Percentiles rank a stretch among this genome's conserved stretches.
Evolutionary conservation across 2,888 invertebrate genomes (phyloP).

Genomic region (Troides oblongomaculatus): DNA sequence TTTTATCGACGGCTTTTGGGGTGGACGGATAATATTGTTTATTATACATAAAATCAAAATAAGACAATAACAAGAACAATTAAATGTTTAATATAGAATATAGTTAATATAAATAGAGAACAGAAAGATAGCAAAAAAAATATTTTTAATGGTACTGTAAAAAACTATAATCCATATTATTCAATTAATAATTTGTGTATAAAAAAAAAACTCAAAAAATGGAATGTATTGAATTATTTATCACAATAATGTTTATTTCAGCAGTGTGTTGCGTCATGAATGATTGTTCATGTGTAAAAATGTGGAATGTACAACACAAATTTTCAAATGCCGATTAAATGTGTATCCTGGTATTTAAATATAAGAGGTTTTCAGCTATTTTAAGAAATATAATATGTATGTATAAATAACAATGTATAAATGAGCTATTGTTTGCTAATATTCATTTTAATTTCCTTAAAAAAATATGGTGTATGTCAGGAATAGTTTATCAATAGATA

Average conservation of each 20-base stretch:
- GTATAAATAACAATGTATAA: neutral
- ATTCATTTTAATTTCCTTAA: neutral
- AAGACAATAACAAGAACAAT: neutral
- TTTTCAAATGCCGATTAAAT: neutral
- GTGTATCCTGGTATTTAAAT: neutral
- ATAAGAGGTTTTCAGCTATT: neutral
- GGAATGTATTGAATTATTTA: conserved; percentile 48
- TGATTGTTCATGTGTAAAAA: neutral
- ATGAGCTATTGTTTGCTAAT: neutral
- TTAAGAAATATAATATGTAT: neutral
- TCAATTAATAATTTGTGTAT: neutral
- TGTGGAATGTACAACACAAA: conserved; percentile 16
- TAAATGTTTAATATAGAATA: neutral
- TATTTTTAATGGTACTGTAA: too few relatives aligned
- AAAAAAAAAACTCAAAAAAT: conserved; percentile 41
- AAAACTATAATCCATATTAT: too few relatives aligned
- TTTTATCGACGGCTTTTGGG: conserved; percentile 13
- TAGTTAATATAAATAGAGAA: neutral
- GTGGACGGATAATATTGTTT: conserved; percentile 19
- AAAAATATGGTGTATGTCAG: neutral
- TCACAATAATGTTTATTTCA: conserved; percentile 17
- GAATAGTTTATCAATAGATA: neutral
- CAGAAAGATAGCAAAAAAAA: neutral
- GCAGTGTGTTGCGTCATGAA: neutral
- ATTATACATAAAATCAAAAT: neutral